Evolutionary conservation across 1,140 invertebrate species (phyloP), one percentile per base, ranked within the genome.

Genomic region (Zaprionus ornatus): DNA sequence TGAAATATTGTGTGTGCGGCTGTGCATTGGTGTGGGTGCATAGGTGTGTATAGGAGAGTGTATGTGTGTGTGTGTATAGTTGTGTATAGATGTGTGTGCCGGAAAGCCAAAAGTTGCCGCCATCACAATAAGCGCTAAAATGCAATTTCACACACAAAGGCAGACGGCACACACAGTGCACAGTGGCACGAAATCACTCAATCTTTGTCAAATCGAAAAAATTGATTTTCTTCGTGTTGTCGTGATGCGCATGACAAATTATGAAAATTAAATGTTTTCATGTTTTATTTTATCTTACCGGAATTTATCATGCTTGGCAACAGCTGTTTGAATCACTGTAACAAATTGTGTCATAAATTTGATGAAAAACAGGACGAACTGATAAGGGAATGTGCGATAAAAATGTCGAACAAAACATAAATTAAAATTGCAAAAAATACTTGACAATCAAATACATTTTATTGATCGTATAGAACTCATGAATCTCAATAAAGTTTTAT

Each of bases 51-150:
- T 10, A 17, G 40, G 6, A 78, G 37, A 70, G 54, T 57, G 9
- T 7, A 17, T 2, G 40, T 19, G 40, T 3, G n/a, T 17, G 40
- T 40, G 40, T 42, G 29, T 29, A n/a, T n/a, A n/a, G n/a, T 25
- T 25, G 29, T 29, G 29, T 29, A 0, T 10, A 64, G n/a, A 64
- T 68, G 17, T 69, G 54, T 72, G 35, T 59, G 59, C 77, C 72
- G 79, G 76, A 86, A 77, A 82, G 62, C 73, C 70, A 69, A 87
- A 86, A 86, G 68, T 79, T 82, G 71, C 74, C 56, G 48, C 62
- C 62, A 56, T 54, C 64, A 65, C 68, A 83, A 77, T 84, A 84
- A 40, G 48, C 48, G 25, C 17, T 15, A 57, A 83, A 83, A 82
- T 83, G 80, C 83, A 86, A 87, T 77, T 86, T 80, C 54, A 64